Percentiles rank a stretch among this genome's conserved stretches.
phyloP scores from a whole-genome alignment of 92 coral and sea anemone species.

The Paragorgia papillata region DNA sequence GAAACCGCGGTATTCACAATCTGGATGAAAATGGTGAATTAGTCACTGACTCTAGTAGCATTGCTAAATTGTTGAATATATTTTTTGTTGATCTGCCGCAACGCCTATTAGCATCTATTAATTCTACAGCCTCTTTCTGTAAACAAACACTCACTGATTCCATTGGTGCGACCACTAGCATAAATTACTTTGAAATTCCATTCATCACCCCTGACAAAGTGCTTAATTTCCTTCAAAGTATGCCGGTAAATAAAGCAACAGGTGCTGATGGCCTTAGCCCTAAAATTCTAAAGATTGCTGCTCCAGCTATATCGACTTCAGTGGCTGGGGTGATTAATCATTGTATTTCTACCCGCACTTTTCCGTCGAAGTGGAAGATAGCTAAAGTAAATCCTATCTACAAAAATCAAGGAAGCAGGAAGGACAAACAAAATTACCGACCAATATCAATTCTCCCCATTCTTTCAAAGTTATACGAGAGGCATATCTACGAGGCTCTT shows the following conservation, averaged over 20 bases:
- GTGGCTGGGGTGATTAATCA: conserved; percentile 36
- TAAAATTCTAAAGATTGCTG: conserved; percentile 10
- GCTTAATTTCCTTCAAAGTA: background rate
- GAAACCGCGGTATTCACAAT: background rate
- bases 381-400: conserved; percentile 52
- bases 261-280: conserved; percentile 1
- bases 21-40: background rate
- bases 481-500: no score
- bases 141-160: background rate
- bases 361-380: conserved; percentile 47
- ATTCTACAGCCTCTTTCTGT: background rate
- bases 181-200: background rate
- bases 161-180: background rate
- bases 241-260: background rate
- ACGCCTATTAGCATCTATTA: no score
- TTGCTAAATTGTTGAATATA: background rate
- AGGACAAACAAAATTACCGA: no score
- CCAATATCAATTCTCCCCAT: no score
- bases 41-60: background rate
- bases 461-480: no score
- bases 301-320: conserved; percentile 13
- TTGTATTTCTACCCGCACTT: conserved; percentile 41
- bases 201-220: background rate
- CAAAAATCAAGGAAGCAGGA: no score
- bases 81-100: background rate